A percentile compares a stretch with the other conserved stretches of the same genome.
These are phyloP conservation scores for Bungarus multicinctus DNA, from an alignment of 2,113 vertebrate species.

Conservation along the genomic window DNA sequence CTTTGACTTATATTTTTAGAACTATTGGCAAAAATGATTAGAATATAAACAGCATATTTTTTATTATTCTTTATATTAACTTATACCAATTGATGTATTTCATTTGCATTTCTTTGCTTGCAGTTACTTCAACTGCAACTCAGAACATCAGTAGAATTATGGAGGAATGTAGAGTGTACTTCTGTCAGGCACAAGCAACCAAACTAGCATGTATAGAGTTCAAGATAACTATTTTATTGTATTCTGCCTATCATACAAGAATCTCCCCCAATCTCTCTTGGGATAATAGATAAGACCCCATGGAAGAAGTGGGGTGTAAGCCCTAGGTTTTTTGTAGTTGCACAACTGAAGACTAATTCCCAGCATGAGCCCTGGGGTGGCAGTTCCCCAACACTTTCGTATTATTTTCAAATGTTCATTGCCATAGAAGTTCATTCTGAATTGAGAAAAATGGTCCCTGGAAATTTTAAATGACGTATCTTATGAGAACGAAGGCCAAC, in stretches of 20 bases:
- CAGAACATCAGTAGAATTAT: not conserved
- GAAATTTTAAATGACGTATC: not conserved
- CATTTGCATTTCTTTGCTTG: not conserved
- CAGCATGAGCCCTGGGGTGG: not conserved
- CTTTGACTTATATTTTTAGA: not conserved
- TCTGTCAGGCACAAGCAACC: not conserved
- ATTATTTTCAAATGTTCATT: not conserved
- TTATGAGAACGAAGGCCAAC: not conserved
- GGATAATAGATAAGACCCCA: not conserved
- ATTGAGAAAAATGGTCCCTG: not conserved
- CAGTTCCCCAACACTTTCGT: not conserved
- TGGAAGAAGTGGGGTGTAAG: not conserved
- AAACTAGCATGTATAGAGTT: not conserved
- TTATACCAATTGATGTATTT: not conserved
- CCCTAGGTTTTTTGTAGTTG: not conserved
- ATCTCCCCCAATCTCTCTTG: not conserved
- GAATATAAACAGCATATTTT: not conserved
- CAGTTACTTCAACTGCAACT: not conserved
- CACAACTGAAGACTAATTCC: not conserved
- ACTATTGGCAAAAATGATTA: not conserved
- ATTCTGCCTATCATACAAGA: not conserved
- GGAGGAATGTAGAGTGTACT: not conserved
- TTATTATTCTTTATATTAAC: not conserved
- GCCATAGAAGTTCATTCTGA: not conserved
- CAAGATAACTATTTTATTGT: not conserved